Evolutionary conservation across 2,113 vertebrate genomes (phyloP).

Genomic region (Gasterosteus aculeatus): DNA sequence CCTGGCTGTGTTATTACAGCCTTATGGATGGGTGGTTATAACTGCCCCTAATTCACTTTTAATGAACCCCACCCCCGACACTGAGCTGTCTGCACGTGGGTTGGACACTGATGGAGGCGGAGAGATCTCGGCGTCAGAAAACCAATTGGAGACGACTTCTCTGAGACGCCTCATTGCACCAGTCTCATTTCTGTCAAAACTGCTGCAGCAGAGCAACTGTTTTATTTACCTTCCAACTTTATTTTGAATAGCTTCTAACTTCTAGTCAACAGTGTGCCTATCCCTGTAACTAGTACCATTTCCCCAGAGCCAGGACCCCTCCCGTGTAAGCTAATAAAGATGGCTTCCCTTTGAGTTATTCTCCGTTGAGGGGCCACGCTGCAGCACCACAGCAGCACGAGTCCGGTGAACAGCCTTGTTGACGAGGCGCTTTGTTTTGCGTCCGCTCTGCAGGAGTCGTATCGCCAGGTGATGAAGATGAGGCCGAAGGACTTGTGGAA

Average conservation of each 20-base stretch:
- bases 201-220: neutral
- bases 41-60: slow-evolving; percentile 68
- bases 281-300: neutral
- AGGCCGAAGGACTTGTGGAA: slow-evolving; percentile 99
- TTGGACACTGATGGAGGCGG: slow-evolving; percentile 37
- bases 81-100: slow-evolving; percentile 51
- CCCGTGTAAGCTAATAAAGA: neutral
- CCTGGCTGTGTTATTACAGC: slow-evolving; percentile 58
- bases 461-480: slow-evolving; percentile 99
- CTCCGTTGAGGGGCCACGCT: too few relatives aligned
- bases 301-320: neutral
- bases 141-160: slow-evolving; percentile 6
- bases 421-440: neutral
- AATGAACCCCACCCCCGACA: slow-evolving; percentile 36
- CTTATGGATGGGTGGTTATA: slow-evolving; percentile 65
- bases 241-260: neutral
- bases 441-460: slow-evolving; percentile 88
- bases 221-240: neutral
- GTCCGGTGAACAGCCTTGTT: neutral
- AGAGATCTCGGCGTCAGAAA: slow-evolving; percentile 23
- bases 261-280: neutral
- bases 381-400: neutral
- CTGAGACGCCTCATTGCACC: neutral
- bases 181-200: neutral
- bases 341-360: neutral